Evolutionary conservation across 2,113 vertebrate species (phyloP), one percentile per base, ranked within the genome.

Genomic region (Calonectris borealis): DNA sequence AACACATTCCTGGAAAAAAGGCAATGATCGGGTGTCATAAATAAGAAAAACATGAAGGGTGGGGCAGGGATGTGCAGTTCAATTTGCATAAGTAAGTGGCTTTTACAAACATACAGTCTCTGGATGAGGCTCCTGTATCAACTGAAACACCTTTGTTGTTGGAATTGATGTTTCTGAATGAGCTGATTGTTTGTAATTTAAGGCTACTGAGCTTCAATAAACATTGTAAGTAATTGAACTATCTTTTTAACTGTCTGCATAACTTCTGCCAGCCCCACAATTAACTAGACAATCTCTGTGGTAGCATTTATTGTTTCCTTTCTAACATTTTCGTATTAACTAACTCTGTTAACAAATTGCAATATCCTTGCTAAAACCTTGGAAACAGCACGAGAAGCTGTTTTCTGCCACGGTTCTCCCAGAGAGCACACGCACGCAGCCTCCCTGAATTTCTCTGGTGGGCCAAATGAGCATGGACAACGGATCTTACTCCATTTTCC

Each of bases 341-440:
- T 49, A 72, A 57, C 17, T 34, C 61, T 31, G 26, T 58, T 75
- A 48, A 65, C 22, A 68, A 83, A 86, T 70, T 46, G 22, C 58
- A 86, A 3, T 58, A 70, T 46, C 68, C 64, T 83, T 86, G 65
- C 55, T 80, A 80, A 58, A 73, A 49, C n/a, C 51, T 58, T 92
- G 68, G 46, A 72, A 88, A 88, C 11, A 32, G 6, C 44, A 52
- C 1, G 9, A 76, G 49, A 80, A 92, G 4, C 22, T 66, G 14
- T 64, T 34, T 80, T 57, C 44, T 62, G 54, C 13, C 2, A 0
- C 3, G 8, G 12, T 65, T 94, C n/a, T 26, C 49, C 29, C 2
- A 1, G 29, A 52, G 6, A 55, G 6, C 5, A 1, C 32, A 21
- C 0, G 3, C 34, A n/a, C 1, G 0, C 31, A 78, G 40, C 31